phyloP scores from a whole-genome alignment of 2,888 invertebrate species.

The Exephanes ischioxanthus region DNA sequence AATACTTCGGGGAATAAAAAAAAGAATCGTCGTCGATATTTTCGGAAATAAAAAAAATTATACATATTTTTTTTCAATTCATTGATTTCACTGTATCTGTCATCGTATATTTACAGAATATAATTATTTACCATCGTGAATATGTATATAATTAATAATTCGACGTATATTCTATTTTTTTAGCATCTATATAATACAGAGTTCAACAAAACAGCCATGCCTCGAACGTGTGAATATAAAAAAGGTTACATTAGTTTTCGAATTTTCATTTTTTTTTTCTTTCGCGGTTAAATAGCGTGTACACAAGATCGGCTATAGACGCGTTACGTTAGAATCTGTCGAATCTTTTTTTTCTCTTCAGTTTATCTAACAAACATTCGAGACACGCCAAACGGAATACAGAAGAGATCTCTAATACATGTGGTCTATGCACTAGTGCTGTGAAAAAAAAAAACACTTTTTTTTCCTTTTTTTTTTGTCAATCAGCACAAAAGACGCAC shows the following conservation, averaged over 20 bases:
- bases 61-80: not conserved
- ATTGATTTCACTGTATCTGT: slow-evolving; percentile 70
- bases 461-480: no score
- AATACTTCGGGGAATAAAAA: not conserved
- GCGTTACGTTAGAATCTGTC: slow-evolving; percentile 1
- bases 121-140: slow-evolving; percentile 55
- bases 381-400: slow-evolving; percentile 41
- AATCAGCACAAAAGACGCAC: slow-evolving; percentile 26
- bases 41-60: not conserved
- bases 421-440: not conserved
- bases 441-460: not conserved
- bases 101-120: slow-evolving; percentile 80
- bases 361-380: not conserved
- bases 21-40: not conserved
- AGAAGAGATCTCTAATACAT: slow-evolving; percentile 23
- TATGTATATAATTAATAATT: slow-evolving; percentile 41
- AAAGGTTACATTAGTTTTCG: not conserved
- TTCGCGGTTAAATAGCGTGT: not conserved
- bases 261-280: slow-evolving; percentile 1
- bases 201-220: slow-evolving; percentile 46
- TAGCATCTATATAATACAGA: slow-evolving; percentile 58
- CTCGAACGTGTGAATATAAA: slow-evolving; percentile 12
- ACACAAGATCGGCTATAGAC: slow-evolving; percentile 5
- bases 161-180: slow-evolving; percentile 36
- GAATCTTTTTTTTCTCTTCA: not conserved